Conservation (phyloP, 2,797 vertebrate genomes). For the Sardinella longiceps region DNA sequence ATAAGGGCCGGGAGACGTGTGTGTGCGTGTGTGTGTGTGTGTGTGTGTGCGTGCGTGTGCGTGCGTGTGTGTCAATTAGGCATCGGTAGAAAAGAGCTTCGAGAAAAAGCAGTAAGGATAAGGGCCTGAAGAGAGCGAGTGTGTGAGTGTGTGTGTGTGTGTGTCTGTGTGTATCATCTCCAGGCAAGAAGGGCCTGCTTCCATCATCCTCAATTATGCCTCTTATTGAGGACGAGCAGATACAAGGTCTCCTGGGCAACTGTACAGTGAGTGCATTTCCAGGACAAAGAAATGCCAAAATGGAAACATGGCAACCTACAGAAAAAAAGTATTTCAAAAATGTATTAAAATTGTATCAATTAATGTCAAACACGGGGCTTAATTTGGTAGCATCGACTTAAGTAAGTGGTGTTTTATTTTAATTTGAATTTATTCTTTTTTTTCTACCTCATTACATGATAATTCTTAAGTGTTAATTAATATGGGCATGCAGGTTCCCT, state of each 20-base stretch:
- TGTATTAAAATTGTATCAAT: not conserved
- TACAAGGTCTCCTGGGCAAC: not conserved
- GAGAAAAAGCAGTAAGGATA: too few species aligned
- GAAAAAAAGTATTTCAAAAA: too few species aligned
- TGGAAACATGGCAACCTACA: not conserved
- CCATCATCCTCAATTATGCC: not conserved
- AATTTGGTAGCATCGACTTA: not conserved
- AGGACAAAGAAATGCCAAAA: not conserved
- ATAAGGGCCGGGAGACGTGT: not conserved
- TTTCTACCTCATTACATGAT: constrained; percentile 10
- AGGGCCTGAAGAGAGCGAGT: too few species aligned
- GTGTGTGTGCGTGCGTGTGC: too few species aligned
- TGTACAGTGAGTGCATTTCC: not conserved
- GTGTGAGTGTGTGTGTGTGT: too few species aligned
- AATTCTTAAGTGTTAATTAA: constrained; percentile 22
- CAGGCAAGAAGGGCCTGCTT: not conserved
- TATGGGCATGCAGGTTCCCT: constrained; percentile 3
- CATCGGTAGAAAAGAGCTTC: too few species aligned
- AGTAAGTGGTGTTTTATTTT: constrained; percentile 23
- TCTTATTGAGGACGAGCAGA: not conserved
- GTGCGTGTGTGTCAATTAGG: too few species aligned
- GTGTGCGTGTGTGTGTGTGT: too few species aligned
- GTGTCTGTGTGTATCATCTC: too few species aligned
- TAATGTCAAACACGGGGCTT: not conserved
- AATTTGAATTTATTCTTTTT: constrained; percentile 2